Evolutionary conservation across 2,888 invertebrate species (phyloP).

Genomic region (Epinotia ramella): DNA sequence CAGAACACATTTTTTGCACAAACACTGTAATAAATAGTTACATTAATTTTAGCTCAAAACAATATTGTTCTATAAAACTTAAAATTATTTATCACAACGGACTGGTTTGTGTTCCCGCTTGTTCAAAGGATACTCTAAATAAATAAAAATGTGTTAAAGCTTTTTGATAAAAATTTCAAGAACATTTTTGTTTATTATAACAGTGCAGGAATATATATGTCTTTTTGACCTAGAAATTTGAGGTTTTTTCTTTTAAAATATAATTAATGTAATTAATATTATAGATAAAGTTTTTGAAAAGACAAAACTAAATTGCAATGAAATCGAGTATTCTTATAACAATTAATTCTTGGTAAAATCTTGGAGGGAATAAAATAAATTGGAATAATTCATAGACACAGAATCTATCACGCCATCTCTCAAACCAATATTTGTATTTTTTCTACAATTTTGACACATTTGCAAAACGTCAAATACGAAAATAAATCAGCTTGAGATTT

Average conservation of each 20-base stretch:
- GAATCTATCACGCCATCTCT: slow-evolving; percentile 26
- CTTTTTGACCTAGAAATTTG: not conserved
- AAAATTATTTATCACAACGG: slow-evolving; percentile 82
- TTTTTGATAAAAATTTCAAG: slow-evolving; percentile 48
- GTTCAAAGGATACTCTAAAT: slow-evolving; percentile 58
- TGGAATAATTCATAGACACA: slow-evolving; percentile 37
- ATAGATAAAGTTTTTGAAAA: not conserved
- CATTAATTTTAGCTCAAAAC: slow-evolving; percentile 62
- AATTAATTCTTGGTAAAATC: slow-evolving; percentile 38
- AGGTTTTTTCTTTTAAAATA: not conserved
- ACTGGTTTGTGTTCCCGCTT: slow-evolving; percentile 76
- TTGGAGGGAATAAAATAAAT: slow-evolving; percentile 42
- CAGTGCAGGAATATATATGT: not conserved
- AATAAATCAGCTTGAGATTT: slow-evolving; percentile 44
- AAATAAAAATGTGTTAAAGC: slow-evolving; percentile 79
- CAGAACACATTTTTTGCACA: slow-evolving; percentile 64
- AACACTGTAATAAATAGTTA: slow-evolving; percentile 59
- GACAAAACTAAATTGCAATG: slow-evolving; percentile 4
- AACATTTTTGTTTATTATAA: not conserved
- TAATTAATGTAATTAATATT: not conserved
- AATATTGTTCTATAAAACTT: slow-evolving; percentile 65
- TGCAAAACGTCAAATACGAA: slow-evolving; percentile 45
- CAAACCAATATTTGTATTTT: slow-evolving; percentile 28
- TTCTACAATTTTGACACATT: slow-evolving; percentile 34
- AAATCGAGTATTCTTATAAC: slow-evolving; percentile 16